phyloP scores from a whole-genome alignment of 1,140 invertebrate genomes.

The Hyposmocoma kahamanoa region DNA sequence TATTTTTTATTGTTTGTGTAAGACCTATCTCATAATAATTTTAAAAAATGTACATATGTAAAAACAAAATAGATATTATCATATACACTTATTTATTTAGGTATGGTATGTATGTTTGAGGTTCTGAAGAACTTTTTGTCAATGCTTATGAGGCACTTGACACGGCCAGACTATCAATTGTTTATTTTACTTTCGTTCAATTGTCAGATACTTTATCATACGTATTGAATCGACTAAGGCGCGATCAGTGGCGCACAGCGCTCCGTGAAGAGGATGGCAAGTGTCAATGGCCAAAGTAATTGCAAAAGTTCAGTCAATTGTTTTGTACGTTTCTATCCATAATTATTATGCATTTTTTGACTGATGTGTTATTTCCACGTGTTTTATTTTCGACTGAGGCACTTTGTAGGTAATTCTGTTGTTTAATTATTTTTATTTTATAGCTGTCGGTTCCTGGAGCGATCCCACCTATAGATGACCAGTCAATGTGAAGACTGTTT shows the following conservation, averaged over 20 bases:
- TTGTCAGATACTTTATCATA: neutral
- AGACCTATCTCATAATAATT: slow-evolving; percentile 57
- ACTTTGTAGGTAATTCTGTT: neutral
- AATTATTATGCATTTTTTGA: slow-evolving; percentile 6
- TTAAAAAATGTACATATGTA: slow-evolving; percentile 67
- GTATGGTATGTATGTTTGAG: slow-evolving; percentile 49
- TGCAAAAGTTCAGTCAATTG: slow-evolving; percentile 32
- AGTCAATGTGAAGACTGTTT: slow-evolving; percentile 67
- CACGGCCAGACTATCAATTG: slow-evolving; percentile 7
- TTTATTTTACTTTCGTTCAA: neutral
- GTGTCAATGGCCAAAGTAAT: slow-evolving; percentile 23
- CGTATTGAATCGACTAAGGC: neutral
- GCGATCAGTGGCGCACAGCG: neutral
- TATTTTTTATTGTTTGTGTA: slow-evolving; percentile 58
- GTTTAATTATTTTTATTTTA: slow-evolving; percentile 8
- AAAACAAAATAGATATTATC: slow-evolving; percentile 67
- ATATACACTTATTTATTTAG: slow-evolving; percentile 70
- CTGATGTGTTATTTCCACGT: slow-evolving; percentile 14
- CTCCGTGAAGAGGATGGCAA: neutral
- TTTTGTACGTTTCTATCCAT: slow-evolving; percentile 17
- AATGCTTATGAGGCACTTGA: slow-evolving; percentile 22
- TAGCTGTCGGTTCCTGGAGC: slow-evolving; percentile 46
- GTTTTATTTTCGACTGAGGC: slow-evolving; percentile 10
- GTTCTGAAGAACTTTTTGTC: slow-evolving; percentile 35
- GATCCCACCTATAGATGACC: slow-evolving; percentile 65